Evolutionary conservation across 2,113 vertebrate genomes (phyloP), one percentile per base, ranked within the genome.

Genomic region (Trogon surrucura): DNA sequence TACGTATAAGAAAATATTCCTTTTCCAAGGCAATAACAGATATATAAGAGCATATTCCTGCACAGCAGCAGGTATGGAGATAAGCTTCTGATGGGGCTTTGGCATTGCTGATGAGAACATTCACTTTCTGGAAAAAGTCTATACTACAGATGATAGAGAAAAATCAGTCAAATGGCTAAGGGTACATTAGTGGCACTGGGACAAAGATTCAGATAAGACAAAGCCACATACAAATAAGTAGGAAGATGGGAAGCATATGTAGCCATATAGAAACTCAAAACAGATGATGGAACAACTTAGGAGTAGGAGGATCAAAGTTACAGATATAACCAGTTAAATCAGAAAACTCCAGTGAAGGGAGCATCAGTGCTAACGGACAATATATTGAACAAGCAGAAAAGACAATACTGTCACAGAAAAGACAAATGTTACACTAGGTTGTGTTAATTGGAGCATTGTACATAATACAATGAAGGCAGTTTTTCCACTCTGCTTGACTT

Each of bases 401-500:
- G 57, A 34, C 75, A 84, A 81, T 27, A 26, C 53, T 93, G 69
- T 73, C 69, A 82, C 53, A 85, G 60, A 79, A 84, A 91, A 85
- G 84, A 91, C 54, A 80, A 70, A 92, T 0, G 0, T 65, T 62
- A 34, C 27, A 26, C 36, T 94, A 71, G 30, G 19, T 90, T 80
- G 5, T 58, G 65, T 90, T 96, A 96, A 94, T 87, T 95, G 73
- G 58, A 83, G 44, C 66, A 56, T 50, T 10, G 1, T 32, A 41
- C 70, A 78, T 94, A 83, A 72, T 80, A 79, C 27, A 57, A 83
- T 79, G 44, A 62, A 67, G 61, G 88, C 34, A 45, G 56, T 85
- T 94, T 95, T 87, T 95, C 71, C 8, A 11, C 84, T 91, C 80
- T 86, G 73, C 79, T 95, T 82, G 85, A 84, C 74, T 66, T 6